Evolutionary conservation across 2,797 vertebrate species (phyloP).

Genomic region (Schizopygopsis malacanthus): DNA sequence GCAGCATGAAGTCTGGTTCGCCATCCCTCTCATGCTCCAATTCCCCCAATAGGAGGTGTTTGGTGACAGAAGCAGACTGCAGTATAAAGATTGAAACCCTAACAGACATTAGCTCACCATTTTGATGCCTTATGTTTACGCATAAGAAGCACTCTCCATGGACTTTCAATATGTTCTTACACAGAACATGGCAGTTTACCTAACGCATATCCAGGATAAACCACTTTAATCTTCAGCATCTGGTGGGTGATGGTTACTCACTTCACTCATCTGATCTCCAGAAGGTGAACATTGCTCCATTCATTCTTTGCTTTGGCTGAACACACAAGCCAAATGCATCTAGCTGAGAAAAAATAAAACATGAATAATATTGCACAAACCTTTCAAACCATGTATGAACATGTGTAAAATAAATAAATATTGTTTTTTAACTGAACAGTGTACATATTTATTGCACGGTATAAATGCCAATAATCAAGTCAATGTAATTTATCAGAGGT

Average conservation of each 20-base stretch:
- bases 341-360: background rate
- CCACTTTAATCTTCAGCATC: slow-evolving; percentile 18
- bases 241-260: slow-evolving; percentile 10
- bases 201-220: slow-evolving; percentile 17
- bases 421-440: too few relatives aligned
- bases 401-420: too few relatives aligned
- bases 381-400: background rate
- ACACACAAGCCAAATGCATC: background rate
- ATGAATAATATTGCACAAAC: background rate
- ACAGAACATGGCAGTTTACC: slow-evolving; percentile 8
- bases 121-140: slow-evolving; percentile 13
- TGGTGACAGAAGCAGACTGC: background rate
- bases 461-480: background rate
- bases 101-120: slow-evolving; percentile 18
- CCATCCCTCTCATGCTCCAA: slow-evolving; percentile 26
- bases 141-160: background rate
- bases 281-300: background rate
- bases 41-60: slow-evolving; percentile 35
- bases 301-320: background rate
- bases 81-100: slow-evolving; percentile 10
- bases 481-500: background rate
- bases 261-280: slow-evolving; percentile 23
- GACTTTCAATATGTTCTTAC: background rate
- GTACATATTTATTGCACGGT: background rate
- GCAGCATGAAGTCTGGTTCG: slow-evolving; percentile 15